phyloP scores from a whole-genome alignment of 2,113 vertebrate species.

The Eidolon helvum region DNA sequence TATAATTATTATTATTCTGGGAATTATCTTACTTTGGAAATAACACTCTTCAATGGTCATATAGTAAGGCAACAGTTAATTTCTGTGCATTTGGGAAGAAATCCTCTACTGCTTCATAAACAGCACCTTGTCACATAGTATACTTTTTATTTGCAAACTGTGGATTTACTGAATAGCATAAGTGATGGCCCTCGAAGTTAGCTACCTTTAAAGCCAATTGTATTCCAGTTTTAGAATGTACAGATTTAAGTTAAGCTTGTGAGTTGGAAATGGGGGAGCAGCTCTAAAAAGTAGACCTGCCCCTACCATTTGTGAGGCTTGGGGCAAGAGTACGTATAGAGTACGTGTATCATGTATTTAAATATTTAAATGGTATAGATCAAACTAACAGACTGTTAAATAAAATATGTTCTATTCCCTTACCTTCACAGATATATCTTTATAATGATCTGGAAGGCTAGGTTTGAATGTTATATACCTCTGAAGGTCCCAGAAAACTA shows the following conservation, averaged over 20 bases:
- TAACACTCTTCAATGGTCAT: not conserved
- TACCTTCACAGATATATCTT: conserved; percentile 54
- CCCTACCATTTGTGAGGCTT: not conserved
- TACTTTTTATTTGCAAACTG: conserved; percentile 25
- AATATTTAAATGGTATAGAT: conserved; percentile 72
- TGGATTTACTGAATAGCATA: not conserved
- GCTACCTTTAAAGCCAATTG: conserved; percentile 13
- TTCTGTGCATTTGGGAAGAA: not conserved
- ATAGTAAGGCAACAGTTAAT: not conserved
- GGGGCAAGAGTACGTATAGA: not conserved
- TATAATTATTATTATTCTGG: conserved; percentile 4
- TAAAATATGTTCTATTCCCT: conserved; percentile 54
- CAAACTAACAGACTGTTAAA: conserved; percentile 62
- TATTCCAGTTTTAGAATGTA: not conserved
- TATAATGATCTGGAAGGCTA: conserved; percentile 33
- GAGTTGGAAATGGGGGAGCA: not conserved
- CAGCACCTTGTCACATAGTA: not conserved
- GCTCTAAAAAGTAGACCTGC: not conserved
- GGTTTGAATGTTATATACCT: conserved; percentile 39
- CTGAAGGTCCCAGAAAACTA: not conserved
- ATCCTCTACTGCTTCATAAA: not conserved
- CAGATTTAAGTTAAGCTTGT: not conserved
- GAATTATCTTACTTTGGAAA: conserved; percentile 23
- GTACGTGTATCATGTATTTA: conserved; percentile 21
- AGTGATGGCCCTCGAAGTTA: not conserved